Base-by-base conservation (phyloP, 1,140 invertebrate species). In the Micrasema longulum region DNA sequence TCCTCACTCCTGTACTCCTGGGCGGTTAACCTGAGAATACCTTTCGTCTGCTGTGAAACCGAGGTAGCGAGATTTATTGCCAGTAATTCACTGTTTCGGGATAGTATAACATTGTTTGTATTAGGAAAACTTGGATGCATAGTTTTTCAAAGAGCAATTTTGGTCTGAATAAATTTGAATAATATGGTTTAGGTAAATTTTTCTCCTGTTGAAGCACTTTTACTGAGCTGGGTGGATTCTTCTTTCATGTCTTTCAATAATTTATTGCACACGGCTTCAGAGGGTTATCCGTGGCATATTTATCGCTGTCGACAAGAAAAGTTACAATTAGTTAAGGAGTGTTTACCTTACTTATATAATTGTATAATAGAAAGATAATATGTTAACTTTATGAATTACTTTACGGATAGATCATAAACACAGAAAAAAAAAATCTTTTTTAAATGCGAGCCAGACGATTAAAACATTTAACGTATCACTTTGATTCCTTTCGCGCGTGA, bases 21-120 rank as follows among this genome's bases (percentile, higher is more conserved):
- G 38, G 68, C 63, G 72, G 72, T 53, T 68, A 62, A 70, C 68
- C 72, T 67, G 68, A 67, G 63, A 67, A 45, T 57, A 14, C 57
- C 62, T 50, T 45, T 35, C 67, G 22, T 35, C 57, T 14, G 12
- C 16, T 26, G 6, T 26, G 22, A 52, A 57, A 47, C 18, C 26
- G 31, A 35, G 16, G 22, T 12, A 18, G 11, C 22, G 57, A 73
- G 71, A 73, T 73, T 73, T 73, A 73, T 72, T 38, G 71, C 55
- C 35, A 35, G 65, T 62, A 73, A 69, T 73, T 72, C 43, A 62
- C 50, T 43, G 45, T 36, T 73, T 73, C 52, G 52, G 35, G 47
- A 72, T 68, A 72, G 18, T 57, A 12, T 50, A 31, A 31, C 52
- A 52, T 63, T 73, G 55, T 68, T 67, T 67, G 64, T 55, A 55